Base-by-base conservation (phyloP, 2,888 invertebrate genomes). In the Cataglyphis albicans region DNA sequence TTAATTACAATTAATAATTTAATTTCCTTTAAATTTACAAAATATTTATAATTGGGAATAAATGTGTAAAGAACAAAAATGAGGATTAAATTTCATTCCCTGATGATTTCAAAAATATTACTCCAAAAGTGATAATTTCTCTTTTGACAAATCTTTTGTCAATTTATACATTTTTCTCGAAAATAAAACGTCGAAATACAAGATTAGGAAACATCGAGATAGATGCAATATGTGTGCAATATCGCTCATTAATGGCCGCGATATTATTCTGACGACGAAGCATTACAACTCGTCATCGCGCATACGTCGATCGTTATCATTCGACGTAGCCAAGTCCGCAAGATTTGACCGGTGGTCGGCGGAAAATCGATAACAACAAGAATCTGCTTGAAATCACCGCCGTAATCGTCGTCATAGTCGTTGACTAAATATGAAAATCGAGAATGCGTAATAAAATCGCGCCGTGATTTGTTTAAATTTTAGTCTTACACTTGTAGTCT, bases 321-420 rank as follows among this genome's bases (percentile, higher is more conserved):
- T 67, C 29, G 12, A 57, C 29, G 12, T 21, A 57, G 44, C n/a
- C 7, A 18, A 48, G 55, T n/a, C 55, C 55, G 21, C 21, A 55
- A 59, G 59, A 78, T 78, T 78, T 32, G 70, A 32, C 15, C 41
- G 41, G 25, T 15, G 32, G 78, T 41, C 75, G n/a, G 21, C 57
- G 32, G 12, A 35, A 44, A 35, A 78, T 78, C 72, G 55, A 78
- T 78, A 78, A 25, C 57, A 3, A 0, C n/a, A 29, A n/a, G 48
- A 78, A 78, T 78, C 72, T 59, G 7, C 78, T 78, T 15, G 44
- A 70, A 32, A 44, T 10, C 18, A 12, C 32, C 15, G 41, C n/a
- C n/a, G 48, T 7, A 6, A 18, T 2, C 0, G 41, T 12, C 12
- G 12, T 21, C 32, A 32, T 5, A 9, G 32, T 12, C n/a, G 10